Evolutionary conservation across 2,888 invertebrate genomes (phyloP).

Genomic region (Branchinecta sandiegonensis): DNA sequence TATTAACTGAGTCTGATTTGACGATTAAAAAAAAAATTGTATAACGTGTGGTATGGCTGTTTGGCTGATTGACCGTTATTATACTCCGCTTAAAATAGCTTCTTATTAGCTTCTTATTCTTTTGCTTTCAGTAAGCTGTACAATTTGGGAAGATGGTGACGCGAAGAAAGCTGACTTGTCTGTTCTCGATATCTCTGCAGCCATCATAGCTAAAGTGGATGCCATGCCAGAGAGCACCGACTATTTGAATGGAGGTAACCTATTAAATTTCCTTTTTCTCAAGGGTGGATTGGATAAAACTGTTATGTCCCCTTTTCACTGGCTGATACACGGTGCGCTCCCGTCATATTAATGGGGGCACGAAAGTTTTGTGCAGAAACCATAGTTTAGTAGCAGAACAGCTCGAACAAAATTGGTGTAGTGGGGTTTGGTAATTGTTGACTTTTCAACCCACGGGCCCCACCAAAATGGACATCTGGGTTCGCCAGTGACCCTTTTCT

Average conservation of each 20-base stretch:
- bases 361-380: not conserved
- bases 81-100: no score
- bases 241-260: slow-evolving; percentile 53
- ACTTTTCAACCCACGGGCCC: no score
- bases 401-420: no score
- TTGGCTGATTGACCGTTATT: no score
- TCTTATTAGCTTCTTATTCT: no score
- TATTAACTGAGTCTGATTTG: no score
- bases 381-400: no score
- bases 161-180: slow-evolving; percentile 84
- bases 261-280: slow-evolving; percentile 3
- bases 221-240: slow-evolving; percentile 60
- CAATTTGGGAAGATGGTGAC: slow-evolving; percentile 82
- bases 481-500: no score
- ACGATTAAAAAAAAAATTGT: no score
- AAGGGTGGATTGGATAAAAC: not conserved
- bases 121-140: slow-evolving; percentile 62
- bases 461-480: no score
- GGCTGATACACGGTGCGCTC: not conserved
- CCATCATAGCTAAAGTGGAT: slow-evolving; percentile 81
- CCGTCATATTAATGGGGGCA: not conserved
- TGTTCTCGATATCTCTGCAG: slow-evolving; percentile 84
- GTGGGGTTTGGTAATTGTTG: no score
- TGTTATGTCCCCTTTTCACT: not conserved
- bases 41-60: no score